Evolutionary conservation across 1,140 invertebrate species (phyloP).

Genomic region (Dendroctonus valens): DNA sequence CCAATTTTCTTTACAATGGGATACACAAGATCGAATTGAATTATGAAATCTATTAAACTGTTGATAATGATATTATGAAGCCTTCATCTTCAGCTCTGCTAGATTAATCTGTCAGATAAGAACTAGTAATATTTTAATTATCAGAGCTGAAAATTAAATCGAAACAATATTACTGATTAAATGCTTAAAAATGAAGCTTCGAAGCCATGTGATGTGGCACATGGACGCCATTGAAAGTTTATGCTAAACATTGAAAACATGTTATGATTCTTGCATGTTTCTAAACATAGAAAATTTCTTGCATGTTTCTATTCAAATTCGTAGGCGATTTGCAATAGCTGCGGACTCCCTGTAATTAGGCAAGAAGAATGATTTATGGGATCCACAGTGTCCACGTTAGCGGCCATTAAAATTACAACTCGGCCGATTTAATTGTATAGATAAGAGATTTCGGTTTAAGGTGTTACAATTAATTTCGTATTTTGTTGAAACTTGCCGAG

Average conservation of each 20-base stretch:
- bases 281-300: conserved; percentile 13
- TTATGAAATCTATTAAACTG: neutral
- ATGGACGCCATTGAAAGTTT: neutral
- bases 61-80: too few species aligned
- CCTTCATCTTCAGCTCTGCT: neutral
- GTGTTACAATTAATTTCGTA: conserved; percentile 28
- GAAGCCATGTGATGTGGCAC: neutral
- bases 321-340: conserved; percentile 23
- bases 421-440: conserved; percentile 27
- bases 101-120: neutral
- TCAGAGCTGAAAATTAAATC: neutral
- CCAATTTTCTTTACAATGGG: conserved; percentile 7
- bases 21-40: neutral
- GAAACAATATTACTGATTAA: neutral
- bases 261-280: too few species aligned
- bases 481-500: too few species aligned
- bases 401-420: conserved; percentile 31
- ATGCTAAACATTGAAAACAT: neutral
- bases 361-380: conserved; percentile 30
- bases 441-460: conserved; percentile 26
- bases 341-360: conserved; percentile 24
- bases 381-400: conserved; percentile 28
- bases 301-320: conserved; percentile 9
- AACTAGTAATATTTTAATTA: neutral
- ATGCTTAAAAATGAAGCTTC: neutral